Percentiles rank a stretch among this genome's conserved stretches.
These are phyloP conservation scores for Phytoseiulus persimilis DNA, from an alignment of 2,888 invertebrate species.

Conservation along the genomic window DNA sequence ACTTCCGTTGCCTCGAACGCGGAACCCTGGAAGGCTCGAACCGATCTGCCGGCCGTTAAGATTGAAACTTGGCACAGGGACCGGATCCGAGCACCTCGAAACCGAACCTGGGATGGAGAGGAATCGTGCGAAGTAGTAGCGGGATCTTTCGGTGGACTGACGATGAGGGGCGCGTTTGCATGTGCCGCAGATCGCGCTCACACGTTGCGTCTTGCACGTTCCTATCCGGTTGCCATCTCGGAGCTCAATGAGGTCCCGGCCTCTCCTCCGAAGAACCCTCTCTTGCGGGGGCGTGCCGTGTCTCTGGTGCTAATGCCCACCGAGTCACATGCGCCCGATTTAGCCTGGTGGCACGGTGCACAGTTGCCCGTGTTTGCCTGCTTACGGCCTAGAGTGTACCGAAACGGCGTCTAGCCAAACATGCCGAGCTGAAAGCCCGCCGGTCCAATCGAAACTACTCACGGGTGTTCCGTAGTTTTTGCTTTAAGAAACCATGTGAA, in stretches of 20 bases:
- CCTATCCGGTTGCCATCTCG: background rate
- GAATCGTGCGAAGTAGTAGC: no score
- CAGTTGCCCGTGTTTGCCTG: background rate
- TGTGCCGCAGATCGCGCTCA: background rate
- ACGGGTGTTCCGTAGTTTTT: background rate
- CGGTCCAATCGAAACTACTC: background rate
- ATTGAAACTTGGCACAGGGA: no score
- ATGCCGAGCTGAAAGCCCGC: background rate
- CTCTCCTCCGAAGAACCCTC: background rate
- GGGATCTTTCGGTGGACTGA: no score
- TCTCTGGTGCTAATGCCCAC: constrained; percentile 36
- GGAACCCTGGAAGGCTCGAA: no score
- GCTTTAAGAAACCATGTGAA: background rate
- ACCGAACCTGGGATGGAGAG: no score
- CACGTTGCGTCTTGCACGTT: background rate
- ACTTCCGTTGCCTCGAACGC: no score
- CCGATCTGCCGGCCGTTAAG: no score
- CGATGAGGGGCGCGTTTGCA: no score
- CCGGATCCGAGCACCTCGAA: no score
- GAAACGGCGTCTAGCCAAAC: background rate
- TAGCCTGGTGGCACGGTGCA: constrained; percentile 10
- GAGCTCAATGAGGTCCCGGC: background rate
- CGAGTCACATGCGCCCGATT: constrained; percentile 39
- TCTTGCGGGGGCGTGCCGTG: constrained; percentile 34
- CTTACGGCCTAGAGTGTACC: background rate